phyloP scores from a whole-genome alignment of 2,113 vertebrate species.

The Tor tambroides region DNA sequence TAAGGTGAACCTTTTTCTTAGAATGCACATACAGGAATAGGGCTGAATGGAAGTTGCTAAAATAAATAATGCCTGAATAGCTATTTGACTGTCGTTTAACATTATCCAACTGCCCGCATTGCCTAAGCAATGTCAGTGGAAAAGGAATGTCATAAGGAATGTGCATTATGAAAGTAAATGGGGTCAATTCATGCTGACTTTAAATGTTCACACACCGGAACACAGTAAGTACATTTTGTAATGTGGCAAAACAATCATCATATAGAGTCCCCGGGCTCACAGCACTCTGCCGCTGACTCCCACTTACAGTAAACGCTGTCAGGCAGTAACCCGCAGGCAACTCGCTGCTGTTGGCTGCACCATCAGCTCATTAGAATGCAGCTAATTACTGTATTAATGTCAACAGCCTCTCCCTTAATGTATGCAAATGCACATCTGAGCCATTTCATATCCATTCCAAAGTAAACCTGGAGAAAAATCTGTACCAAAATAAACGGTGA shows the following conservation, averaged over 20 bases:
- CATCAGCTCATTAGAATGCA: slow-evolving; percentile 50
- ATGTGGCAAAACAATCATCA: slow-evolving; percentile 1
- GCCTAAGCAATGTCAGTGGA: neutral
- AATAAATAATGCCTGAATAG: neutral
- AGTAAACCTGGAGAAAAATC: slow-evolving; percentile 38
- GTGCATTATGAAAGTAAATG: slow-evolving; percentile 19
- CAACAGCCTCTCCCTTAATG: slow-evolving; percentile 48
- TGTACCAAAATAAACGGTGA: slow-evolving; percentile 4
- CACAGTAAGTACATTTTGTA: neutral
- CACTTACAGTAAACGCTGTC: slow-evolving; percentile 8
- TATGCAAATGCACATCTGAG: slow-evolving; percentile 56
- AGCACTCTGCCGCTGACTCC: neutral
- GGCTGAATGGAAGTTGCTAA: neutral
- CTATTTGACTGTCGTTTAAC: neutral
- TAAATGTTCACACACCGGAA: slow-evolving; percentile 5
- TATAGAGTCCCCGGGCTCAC: neutral
- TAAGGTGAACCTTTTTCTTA: neutral
- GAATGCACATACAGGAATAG: neutral
- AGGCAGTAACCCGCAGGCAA: neutral
- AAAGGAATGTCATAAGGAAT: neutral
- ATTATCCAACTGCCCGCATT: neutral
- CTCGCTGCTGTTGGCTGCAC: neutral
- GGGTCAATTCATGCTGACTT: slow-evolving; percentile 2
- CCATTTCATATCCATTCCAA: slow-evolving; percentile 36
- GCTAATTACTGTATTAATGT: slow-evolving; percentile 56